phyloP scores from a whole-genome alignment of 2,888 invertebrate species.

The Drosophila pegasa region DNA sequence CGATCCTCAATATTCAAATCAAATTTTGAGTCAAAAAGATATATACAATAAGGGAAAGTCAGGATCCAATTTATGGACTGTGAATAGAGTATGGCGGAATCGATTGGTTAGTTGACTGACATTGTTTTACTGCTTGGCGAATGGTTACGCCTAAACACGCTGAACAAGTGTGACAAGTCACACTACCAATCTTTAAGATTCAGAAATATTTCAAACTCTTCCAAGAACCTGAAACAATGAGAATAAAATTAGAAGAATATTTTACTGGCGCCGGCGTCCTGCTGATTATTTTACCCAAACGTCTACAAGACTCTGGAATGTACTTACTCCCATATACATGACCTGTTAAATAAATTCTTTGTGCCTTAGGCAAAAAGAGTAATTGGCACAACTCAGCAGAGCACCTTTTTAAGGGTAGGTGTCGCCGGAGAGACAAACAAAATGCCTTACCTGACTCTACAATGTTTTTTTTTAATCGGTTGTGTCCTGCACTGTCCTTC shows the following conservation, averaged over 20 bases:
- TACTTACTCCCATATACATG: constrained; percentile 50
- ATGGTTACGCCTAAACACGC: constrained; percentile 10
- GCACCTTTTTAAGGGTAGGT: constrained; percentile 18
- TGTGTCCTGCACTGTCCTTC: constrained; percentile 34
- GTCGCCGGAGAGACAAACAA: constrained; percentile 14
- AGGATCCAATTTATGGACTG: neutral
- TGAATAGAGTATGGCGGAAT: neutral
- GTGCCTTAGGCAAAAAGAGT: constrained; percentile 8
- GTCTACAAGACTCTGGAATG: constrained; percentile 31
- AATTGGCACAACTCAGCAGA: constrained; percentile 26
- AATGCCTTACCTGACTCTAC: neutral
- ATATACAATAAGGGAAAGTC: neutral
- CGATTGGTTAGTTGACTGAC: neutral
- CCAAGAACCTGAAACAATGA: constrained; percentile 54
- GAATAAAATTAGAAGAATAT: constrained; percentile 50
- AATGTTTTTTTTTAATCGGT: neutral
- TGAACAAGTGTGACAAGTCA: constrained; percentile 72
- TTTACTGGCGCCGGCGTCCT: constrained; percentile 76
- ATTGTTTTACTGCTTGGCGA: neutral
- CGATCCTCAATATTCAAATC: neutral
- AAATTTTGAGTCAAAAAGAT: neutral
- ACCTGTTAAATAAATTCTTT: constrained; percentile 46
- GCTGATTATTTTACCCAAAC: constrained; percentile 48
- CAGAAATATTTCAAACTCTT: constrained; percentile 40
- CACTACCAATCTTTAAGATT: constrained; percentile 41